A percentile compares a stretch with the other conserved stretches of the same genome.
phyloP scores from a whole-genome alignment of 2,797 vertebrate genomes.

The Urocyon cinereoargenteus region DNA sequence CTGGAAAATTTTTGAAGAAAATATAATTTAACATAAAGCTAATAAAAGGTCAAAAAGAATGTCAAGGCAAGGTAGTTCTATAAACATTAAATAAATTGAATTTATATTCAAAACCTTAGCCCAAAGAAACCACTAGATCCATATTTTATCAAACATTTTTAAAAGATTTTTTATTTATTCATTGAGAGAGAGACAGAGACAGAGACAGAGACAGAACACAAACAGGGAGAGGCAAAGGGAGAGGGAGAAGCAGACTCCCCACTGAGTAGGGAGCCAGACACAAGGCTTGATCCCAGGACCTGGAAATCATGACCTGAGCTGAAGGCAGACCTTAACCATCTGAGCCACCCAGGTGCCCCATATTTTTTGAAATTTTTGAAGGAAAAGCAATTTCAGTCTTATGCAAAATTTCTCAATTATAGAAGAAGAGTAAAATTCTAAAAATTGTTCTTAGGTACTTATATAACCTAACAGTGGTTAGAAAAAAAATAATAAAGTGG shows the following conservation, averaged over 20 bases:
- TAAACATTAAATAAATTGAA: conserved; percentile 42
- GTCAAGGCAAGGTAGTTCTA: neutral
- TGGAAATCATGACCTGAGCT: no score
- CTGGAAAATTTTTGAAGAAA: neutral
- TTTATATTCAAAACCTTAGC: neutral
- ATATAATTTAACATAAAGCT: neutral
- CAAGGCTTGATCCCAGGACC: no score
- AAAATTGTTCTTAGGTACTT: neutral
- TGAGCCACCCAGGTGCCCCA: neutral
- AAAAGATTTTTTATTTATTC: no score
- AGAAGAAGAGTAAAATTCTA: neutral
- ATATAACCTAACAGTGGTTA: neutral
- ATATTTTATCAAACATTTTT: neutral
- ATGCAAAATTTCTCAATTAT: neutral
- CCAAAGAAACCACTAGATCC: neutral
- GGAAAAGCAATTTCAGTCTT: neutral
- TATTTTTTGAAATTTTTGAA: neutral
- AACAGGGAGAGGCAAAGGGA: no score
- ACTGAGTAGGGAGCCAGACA: no score
- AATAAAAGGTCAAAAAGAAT: neutral
- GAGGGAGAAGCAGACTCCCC: no score
- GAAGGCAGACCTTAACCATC: no score
- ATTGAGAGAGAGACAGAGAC: no score
- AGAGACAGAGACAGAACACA: no score
- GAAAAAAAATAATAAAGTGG: neutral